Evolutionary conservation across 2,888 invertebrate species (phyloP).

Genomic region (Belgica antarctica): DNA sequence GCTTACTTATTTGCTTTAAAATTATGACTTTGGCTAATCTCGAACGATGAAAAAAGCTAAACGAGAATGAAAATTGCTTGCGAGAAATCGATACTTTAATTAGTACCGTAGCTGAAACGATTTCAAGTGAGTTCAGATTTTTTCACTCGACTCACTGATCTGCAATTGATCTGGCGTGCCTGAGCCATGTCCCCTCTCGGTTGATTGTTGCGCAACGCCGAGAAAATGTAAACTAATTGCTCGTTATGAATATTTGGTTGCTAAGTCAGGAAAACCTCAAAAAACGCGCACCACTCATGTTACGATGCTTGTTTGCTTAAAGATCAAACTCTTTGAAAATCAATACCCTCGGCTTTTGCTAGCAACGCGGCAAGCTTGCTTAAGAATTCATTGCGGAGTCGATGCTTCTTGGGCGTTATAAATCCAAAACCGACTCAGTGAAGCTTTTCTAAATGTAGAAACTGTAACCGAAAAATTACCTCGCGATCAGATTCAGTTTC

Average conservation of each 20-base stretch:
- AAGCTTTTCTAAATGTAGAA: constrained; percentile 1
- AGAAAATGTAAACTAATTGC: constrained; percentile 16
- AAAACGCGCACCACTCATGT: background rate
- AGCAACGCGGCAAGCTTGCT: background rate
- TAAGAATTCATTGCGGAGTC: constrained; percentile 2
- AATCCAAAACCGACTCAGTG: too few relatives aligned
- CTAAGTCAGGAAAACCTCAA: constrained; percentile 9
- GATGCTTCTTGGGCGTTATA: too few relatives aligned
- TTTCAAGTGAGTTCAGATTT: constrained; percentile 12
- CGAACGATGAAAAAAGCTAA: background rate
- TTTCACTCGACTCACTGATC: background rate
- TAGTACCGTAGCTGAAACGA: background rate
- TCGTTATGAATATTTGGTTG: too few relatives aligned
- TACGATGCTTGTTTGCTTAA: background rate
- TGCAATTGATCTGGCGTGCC: background rate
- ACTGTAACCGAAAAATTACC: background rate
- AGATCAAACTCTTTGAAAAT: background rate
- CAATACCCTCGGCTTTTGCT: background rate
- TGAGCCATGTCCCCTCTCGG: background rate
- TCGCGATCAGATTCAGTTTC: background rate
- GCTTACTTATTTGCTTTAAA: background rate
- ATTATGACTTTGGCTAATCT: background rate
- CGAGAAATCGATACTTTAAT: constrained; percentile 10
- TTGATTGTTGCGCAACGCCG: background rate
- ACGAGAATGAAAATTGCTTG: background rate